These are phyloP conservation scores for Sebastes variabilis DNA, from an alignment of 2,797 vertebrate species.

Conservation along the genomic window DNA sequence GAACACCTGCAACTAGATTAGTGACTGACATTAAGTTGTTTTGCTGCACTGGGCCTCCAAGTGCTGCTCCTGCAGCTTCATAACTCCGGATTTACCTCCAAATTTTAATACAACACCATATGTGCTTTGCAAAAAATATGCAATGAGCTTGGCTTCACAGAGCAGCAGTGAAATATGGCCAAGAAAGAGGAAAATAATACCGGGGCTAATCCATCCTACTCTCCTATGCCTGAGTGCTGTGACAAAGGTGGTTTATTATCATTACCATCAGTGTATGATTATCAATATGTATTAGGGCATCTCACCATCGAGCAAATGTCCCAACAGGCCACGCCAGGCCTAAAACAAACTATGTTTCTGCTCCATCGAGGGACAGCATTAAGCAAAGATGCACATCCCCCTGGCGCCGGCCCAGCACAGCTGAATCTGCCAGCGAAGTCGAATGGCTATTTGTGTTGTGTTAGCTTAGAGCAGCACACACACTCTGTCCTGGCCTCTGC, in stretches of 20 bases:
- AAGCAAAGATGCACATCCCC: conserved; percentile 58
- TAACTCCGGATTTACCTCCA: conserved; percentile 80
- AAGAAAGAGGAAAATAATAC: conserved; percentile 72
- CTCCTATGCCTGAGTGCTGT: conserved; percentile 49
- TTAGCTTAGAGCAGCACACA: conserved; percentile 25
- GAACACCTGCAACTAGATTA: conserved; percentile 85
- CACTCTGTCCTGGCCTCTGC: conserved; percentile 38
- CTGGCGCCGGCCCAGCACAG: conserved; percentile 33
- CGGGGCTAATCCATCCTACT: conserved; percentile 73
- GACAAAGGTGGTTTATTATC: conserved; percentile 77
- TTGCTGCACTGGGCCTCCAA: conserved; percentile 78
- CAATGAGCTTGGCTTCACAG: conserved; percentile 70
- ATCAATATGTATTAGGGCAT: conserved; percentile 72
- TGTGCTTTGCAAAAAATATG: conserved; percentile 76
- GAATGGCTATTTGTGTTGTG: conserved; percentile 71
- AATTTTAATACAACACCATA: conserved; percentile 81
- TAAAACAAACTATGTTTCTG: conserved; percentile 68
- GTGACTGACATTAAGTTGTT: conserved; percentile 83
- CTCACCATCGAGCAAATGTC: conserved; percentile 52
- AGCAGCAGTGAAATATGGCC: conserved; percentile 71
- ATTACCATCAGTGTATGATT: conserved; percentile 74
- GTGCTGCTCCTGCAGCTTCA: conserved; percentile 66
- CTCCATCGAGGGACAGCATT: conserved; percentile 63
- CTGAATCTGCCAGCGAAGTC: conserved; percentile 62
- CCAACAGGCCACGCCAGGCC: conserved; percentile 56